Evolutionary conservation across 1,140 invertebrate species (phyloP), one percentile per base, ranked within the genome.

Genomic region (Trinorchestia longiramus): DNA sequence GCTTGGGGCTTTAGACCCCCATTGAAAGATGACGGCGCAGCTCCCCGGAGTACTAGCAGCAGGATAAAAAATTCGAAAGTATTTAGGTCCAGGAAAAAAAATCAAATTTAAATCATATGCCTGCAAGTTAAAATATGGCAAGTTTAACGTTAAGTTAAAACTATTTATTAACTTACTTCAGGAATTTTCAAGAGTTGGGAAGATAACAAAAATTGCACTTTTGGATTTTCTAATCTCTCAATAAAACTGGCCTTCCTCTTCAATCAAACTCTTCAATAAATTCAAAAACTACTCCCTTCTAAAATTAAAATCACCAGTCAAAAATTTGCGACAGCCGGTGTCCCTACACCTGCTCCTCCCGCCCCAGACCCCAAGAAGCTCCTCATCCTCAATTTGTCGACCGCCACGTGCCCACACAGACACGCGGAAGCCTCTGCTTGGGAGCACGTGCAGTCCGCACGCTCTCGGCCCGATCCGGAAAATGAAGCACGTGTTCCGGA

Each of bases 401-500:
- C 11, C 23, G 88, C 88, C 88, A 43, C 88, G 88, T 42, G 88
- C 88, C 88, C n/a, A 3, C 15, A 90, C 88, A 36, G 88, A 90
- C 41, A 90, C 88, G 88, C 88, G 88, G 88, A 42, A 90, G 88
- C 88, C 88, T 28, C 11, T 41, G 41, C 88, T 43, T 28, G 1
- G 88, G 41, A 90, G 43, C 88, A 90, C 88, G 88, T 90, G 88
- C 88, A 42, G 28, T 43, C 88, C 88, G n/a, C 88, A 90, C 88
- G 88, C n/a, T 77, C 41, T 41, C 88, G 41, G 41, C 43, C 88
- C 41, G 88, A 28, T 90, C 88, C 88, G 88, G 41, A 90, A 90
- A 90, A 90, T 90, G 88, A 90, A 90, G 43, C 88, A 90, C 88
- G 88, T 90, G 88, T 90, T 43, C 41, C 88, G 88, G 88, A 90